Percentiles rank a stretch among this genome's conserved stretches.
These are phyloP conservation scores for Aphelinus certus DNA, from an alignment of 1,140 invertebrate genomes.

Conservation along the genomic window DNA sequence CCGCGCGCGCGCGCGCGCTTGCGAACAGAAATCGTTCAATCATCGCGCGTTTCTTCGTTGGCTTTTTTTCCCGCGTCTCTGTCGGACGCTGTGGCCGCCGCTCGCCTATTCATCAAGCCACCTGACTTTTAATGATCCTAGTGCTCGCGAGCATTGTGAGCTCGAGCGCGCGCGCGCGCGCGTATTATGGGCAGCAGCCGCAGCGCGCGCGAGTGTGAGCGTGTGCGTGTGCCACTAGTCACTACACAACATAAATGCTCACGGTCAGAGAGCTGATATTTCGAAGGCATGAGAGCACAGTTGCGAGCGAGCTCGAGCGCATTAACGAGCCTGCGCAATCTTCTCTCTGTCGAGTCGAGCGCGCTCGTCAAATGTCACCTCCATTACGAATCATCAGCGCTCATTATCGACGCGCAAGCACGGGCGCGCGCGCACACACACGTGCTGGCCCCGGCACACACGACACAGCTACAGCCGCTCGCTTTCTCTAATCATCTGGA, in stretches of 20 bases:
- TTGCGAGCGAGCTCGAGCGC: neutral
- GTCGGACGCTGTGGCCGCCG: neutral
- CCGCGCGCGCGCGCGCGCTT: neutral
- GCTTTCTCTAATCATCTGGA: slow-evolving; percentile 33
- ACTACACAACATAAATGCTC: neutral
- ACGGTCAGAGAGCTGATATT: slow-evolving; percentile 6
- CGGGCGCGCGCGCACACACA: neutral
- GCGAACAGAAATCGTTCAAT: slow-evolving; percentile 6
- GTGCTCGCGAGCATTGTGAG: too few species aligned
- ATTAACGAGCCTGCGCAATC: slow-evolving; percentile 28
- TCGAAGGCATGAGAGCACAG: neutral
- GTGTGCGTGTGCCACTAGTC: neutral
- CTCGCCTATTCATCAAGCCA: slow-evolving; percentile 16
- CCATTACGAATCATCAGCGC: slow-evolving; percentile 24
- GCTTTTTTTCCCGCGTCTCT: too few species aligned
- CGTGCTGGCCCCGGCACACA: neutral
- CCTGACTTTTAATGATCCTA: slow-evolving; percentile 23
- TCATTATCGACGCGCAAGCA: slow-evolving; percentile 17
- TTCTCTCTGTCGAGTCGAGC: neutral
- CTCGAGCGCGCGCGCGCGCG: too few species aligned
- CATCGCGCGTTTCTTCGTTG: neutral
- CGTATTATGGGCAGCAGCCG: too few species aligned
- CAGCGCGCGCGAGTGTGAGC: neutral
- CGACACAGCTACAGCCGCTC: neutral
- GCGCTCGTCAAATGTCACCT: slow-evolving; percentile 28